phyloP scores from a whole-genome alignment of 23 tunicate species.

The Halocynthia aurantium region DNA sequence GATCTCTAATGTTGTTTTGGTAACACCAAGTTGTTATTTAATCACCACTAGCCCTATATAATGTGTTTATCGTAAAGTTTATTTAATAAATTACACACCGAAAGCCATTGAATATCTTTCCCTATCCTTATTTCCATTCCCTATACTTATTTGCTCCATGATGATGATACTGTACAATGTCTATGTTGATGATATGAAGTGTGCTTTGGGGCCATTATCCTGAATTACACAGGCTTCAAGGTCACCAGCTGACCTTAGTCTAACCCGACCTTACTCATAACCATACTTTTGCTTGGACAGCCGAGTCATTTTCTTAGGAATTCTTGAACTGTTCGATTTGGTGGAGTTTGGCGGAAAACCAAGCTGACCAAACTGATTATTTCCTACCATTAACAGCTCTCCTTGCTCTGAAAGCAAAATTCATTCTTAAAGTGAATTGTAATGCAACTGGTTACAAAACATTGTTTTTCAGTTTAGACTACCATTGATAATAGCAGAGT shows the following conservation, averaged over 20 bases:
- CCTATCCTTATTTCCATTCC: too few species aligned
- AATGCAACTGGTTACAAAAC: background rate
- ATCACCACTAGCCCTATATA: background rate
- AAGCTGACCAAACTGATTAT: slow-evolving; percentile 76
- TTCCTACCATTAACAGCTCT: slow-evolving; percentile 54
- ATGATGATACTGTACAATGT: too few species aligned
- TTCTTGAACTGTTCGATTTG: slow-evolving; percentile 13
- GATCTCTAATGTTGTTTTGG: too few species aligned
- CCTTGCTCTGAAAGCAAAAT: slow-evolving; percentile 43
- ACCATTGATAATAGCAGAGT: slow-evolving; percentile 72
- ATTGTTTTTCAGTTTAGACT: background rate
- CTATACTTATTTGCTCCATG: too few species aligned
- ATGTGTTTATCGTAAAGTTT: background rate
- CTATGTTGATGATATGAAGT: too few species aligned
- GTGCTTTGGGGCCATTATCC: too few species aligned
- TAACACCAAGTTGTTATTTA: background rate
- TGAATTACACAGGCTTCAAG: too few species aligned
- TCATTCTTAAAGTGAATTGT: background rate
- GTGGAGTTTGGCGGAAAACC: slow-evolving; percentile 18
- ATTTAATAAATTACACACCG: background rate
- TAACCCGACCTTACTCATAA: slow-evolving; percentile 3
- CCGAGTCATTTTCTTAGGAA: slow-evolving; percentile 47
- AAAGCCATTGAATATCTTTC: too few species aligned
- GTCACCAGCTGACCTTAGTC: too few species aligned
- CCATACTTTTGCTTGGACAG: slow-evolving; percentile 12